Evolutionary conservation across 1,140 invertebrate species (phyloP).

Genomic region (Magallana ariakensis): DNA sequence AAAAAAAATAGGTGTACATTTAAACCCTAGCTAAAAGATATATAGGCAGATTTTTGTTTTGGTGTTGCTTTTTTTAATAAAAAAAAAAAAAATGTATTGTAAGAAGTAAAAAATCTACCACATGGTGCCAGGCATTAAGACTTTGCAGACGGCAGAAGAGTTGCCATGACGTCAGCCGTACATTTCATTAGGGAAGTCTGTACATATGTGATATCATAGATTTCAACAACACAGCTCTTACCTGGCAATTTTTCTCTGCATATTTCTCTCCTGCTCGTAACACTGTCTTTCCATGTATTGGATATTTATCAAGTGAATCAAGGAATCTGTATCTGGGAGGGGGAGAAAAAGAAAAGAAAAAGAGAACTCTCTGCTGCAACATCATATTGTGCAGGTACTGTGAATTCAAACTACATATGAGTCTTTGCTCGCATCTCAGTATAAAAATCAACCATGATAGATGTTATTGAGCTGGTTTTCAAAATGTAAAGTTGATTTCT

Average conservation of each 20-base stretch:
- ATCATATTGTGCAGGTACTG: too few species aligned
- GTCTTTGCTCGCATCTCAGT: too few species aligned
- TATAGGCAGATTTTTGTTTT: background rate
- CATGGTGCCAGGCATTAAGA: slow-evolving; percentile 29
- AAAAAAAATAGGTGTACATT: slow-evolving; percentile 18
- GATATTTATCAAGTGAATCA: background rate
- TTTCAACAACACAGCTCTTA: slow-evolving; percentile 30
- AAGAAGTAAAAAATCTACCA: slow-evolving; percentile 14
- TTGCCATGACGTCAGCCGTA: slow-evolving; percentile 20
- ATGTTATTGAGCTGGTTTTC: too few species aligned
- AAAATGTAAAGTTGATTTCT: too few species aligned
- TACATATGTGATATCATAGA: slow-evolving; percentile 38
- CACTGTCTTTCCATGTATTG: slow-evolving; percentile 8
- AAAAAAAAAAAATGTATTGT: background rate
- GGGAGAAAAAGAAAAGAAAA: too few species aligned
- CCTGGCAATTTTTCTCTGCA: slow-evolving; percentile 20
- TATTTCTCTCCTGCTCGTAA: background rate
- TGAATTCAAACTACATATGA: too few species aligned
- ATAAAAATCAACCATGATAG: too few species aligned
- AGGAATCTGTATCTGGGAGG: background rate
- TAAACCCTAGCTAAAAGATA: background rate
- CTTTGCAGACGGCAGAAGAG: slow-evolving; percentile 16
- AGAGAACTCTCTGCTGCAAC: too few species aligned
- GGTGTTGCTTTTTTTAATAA: background rate
- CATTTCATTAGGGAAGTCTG: slow-evolving; percentile 38